A percentile compares a stretch with the other conserved stretches of the same genome.
These are phyloP conservation scores for Diglossa cyanea DNA, from an alignment of 2,797 vertebrate genomes.

Conservation along the genomic window DNA sequence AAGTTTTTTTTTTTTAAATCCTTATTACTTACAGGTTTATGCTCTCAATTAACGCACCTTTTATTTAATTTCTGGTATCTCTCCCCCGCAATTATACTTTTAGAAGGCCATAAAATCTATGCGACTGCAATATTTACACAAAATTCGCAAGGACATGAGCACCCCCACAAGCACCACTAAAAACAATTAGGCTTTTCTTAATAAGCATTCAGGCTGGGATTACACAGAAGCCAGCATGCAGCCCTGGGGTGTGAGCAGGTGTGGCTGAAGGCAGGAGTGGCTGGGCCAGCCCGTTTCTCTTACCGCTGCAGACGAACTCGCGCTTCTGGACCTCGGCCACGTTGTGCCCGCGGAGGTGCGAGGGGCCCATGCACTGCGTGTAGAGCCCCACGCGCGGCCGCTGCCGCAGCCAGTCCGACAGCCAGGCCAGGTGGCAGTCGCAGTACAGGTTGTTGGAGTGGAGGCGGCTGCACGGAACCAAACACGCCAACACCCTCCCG, in stretches of 20 bases:
- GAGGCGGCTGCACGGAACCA: constrained; percentile 81
- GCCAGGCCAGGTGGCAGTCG: constrained; percentile 96
- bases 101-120: not conserved
- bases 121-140: not conserved
- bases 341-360: constrained; percentile 92
- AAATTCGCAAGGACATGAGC: not conserved
- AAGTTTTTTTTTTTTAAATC: not conserved
- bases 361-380: constrained; percentile 93
- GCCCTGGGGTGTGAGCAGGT: fast-evolving
- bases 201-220: not conserved
- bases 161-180: fast-evolving
- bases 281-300: not conserved
- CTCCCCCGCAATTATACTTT: not conserved
- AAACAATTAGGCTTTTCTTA: not conserved
- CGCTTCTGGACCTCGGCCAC: constrained; percentile 96
- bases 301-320: constrained; percentile 94
- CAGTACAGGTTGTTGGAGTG: constrained; percentile 97
- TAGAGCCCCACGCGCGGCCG: constrained; percentile 94
- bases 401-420: constrained; percentile 96
- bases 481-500: not conserved
- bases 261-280: fast-evolving
- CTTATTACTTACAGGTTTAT: not conserved
- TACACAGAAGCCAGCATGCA: fast-evolving
- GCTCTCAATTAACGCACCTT: not conserved
- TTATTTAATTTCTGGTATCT: not conserved